Evolutionary conservation across 2,113 vertebrate species (phyloP).

Genomic region (Coturnix japonica): DNA sequence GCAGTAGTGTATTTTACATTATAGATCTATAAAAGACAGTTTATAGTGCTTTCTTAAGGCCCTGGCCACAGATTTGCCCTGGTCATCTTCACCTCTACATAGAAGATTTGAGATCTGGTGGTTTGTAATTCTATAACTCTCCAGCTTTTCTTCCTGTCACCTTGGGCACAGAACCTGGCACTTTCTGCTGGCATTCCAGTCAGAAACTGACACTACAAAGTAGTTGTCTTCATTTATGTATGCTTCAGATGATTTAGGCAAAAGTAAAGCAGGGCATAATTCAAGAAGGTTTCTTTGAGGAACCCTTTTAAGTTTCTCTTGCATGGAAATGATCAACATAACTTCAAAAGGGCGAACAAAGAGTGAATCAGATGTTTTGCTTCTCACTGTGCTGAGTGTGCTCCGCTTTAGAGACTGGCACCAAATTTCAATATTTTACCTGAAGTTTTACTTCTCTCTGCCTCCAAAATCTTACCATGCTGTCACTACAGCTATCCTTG

Average conservation of each 20-base stretch:
- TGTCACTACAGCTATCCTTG: neutral
- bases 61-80: neutral
- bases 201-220: neutral
- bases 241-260: neutral
- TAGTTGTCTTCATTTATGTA: neutral
- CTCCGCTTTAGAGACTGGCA: neutral
- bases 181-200: neutral
- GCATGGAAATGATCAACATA: neutral
- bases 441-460: neutral
- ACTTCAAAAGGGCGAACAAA: conserved; percentile 12
- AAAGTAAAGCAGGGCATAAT: neutral
- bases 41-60: neutral
- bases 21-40: neutral
- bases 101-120: neutral
- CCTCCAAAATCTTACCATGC: neutral
- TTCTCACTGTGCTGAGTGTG: neutral
- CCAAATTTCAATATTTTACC: neutral
- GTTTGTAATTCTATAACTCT: neutral
- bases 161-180: neutral
- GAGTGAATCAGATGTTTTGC: neutral
- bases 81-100: neutral
- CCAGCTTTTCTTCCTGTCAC: neutral
- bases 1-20: neutral
- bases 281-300: neutral
- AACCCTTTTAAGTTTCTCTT: neutral